Evolutionary conservation across 1,140 invertebrate genomes (phyloP).

Genomic region (Conus ventricosus): DNA sequence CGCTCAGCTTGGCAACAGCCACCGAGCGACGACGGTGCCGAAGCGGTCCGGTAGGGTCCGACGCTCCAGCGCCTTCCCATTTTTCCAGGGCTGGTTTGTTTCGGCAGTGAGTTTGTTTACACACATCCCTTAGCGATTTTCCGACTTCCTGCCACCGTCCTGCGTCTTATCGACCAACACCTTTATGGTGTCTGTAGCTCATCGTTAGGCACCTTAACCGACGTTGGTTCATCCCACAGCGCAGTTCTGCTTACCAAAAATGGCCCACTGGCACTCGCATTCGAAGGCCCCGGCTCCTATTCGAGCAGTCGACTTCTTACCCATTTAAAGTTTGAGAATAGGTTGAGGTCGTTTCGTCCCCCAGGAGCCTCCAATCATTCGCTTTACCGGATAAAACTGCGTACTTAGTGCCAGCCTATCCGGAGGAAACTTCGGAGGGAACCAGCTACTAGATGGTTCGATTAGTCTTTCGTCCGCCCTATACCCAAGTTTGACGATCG

Average conservation of each 20-base stretch:
- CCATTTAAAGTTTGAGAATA: no score
- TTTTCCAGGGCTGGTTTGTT: slow-evolving; percentile 88
- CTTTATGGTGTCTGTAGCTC: slow-evolving; percentile 76
- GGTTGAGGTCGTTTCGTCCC: no score
- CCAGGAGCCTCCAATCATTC: no score
- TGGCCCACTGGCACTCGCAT: slow-evolving; percentile 90
- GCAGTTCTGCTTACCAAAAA: slow-evolving; percentile 95
- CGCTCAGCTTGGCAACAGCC: neutral
- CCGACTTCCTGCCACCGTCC: slow-evolving; percentile 3
- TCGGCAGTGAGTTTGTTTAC: slow-evolving; percentile 3
- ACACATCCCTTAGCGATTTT: neutral
- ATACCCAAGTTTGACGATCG: slow-evolving; percentile 92
- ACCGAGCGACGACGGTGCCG: no score
- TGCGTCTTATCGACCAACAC: slow-evolving; percentile 8
- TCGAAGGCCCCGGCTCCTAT: slow-evolving; percentile 80
- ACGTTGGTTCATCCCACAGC: slow-evolving; percentile 86
- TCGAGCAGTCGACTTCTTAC: slow-evolving; percentile 50
- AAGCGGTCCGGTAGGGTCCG: slow-evolving; percentile 25
- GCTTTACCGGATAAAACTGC: no score
- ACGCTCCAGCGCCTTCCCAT: slow-evolving; percentile 78
- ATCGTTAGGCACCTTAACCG: slow-evolving; percentile 79
- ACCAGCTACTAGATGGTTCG: slow-evolving; percentile 94
- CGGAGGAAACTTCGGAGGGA: slow-evolving; percentile 86
- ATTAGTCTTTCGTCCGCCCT: slow-evolving; percentile 96
- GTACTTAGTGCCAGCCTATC: slow-evolving; percentile 74